Percentiles rank a stretch among this genome's conserved stretches.
These are phyloP conservation scores for Gulo gulo DNA, from an alignment of 2,113 vertebrate genomes.

Conservation along the genomic window DNA sequence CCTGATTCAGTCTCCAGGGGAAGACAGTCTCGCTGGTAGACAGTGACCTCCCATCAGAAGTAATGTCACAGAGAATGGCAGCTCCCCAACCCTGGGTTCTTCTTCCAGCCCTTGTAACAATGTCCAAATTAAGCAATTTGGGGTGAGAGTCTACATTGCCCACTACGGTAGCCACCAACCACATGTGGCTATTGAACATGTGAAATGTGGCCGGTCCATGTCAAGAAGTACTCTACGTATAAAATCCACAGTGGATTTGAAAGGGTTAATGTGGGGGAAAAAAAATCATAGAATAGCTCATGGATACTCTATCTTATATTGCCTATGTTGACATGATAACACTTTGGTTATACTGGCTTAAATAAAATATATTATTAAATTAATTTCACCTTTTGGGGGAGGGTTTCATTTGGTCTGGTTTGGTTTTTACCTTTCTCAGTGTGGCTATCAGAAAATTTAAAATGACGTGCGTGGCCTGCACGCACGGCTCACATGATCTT, in stretches of 20 bases:
- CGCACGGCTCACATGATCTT: not conserved
- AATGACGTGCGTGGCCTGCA: fast-evolving
- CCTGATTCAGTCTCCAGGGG: not conserved
- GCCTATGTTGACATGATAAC: not conserved
- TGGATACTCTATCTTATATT: not conserved
- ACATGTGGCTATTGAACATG: not conserved
- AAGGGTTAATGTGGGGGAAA: not conserved
- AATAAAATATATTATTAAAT: conserved; percentile 40
- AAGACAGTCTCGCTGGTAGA: not conserved
- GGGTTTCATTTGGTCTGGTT: not conserved
- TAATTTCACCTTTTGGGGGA: not conserved
- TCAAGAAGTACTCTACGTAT: not conserved
- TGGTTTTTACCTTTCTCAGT: not conserved
- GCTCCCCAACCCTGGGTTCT: not conserved
- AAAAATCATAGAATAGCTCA: not conserved
- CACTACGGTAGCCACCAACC: not conserved
- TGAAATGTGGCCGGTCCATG: not conserved
- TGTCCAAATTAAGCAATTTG: not conserved
- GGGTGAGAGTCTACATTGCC: fast-evolving
- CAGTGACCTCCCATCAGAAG: not conserved
- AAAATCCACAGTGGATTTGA: not conserved
- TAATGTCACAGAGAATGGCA: not conserved
- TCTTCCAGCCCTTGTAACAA: not conserved
- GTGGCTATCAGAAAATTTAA: not conserved
- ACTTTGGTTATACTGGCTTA: not conserved